phyloP scores from a whole-genome alignment of 2,888 invertebrate genomes.

The Melipona beecheii region DNA sequence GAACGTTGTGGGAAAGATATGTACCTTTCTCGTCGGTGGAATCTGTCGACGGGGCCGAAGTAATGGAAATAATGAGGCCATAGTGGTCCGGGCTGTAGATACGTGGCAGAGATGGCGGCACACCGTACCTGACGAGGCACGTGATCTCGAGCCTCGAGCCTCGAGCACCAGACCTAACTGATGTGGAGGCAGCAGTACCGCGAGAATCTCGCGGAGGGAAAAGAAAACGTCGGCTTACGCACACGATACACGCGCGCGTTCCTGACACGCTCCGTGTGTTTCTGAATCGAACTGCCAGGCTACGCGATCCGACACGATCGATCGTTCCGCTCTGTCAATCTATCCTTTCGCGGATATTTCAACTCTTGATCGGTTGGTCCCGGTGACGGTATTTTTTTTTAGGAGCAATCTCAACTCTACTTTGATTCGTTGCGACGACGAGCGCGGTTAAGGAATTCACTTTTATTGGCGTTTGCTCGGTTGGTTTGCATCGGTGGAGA shows the following conservation, averaged over 20 bases:
- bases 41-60: constrained; percentile 69
- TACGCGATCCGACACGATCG: constrained; percentile 52
- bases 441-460: constrained; percentile 21
- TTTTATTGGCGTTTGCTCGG: not conserved
- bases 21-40: constrained; percentile 50
- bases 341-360: constrained; percentile 39
- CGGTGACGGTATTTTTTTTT: constrained; percentile 48
- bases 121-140: constrained; percentile 46
- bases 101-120: constrained; percentile 67
- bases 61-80: constrained; percentile 78
- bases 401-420: constrained; percentile 23
- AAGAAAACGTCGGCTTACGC: constrained; percentile 26
- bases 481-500: not conserved
- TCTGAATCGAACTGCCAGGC: constrained; percentile 41
- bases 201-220: constrained; percentile 7
- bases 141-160: constrained; percentile 51
- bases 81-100: constrained; percentile 67
- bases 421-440: constrained; percentile 32
- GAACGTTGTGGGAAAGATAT: constrained; percentile 52
- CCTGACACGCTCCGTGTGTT: constrained; percentile 27
- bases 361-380: constrained; percentile 14
- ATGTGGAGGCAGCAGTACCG: constrained; percentile 63
- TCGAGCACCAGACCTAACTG: constrained; percentile 35
- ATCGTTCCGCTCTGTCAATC: constrained; percentile 53
- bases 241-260: constrained; percentile 4